Evolutionary conservation across 1,140 invertebrate genomes (phyloP), one percentile per base, ranked within the genome.

Genomic region (Aphis craccivora): DNA sequence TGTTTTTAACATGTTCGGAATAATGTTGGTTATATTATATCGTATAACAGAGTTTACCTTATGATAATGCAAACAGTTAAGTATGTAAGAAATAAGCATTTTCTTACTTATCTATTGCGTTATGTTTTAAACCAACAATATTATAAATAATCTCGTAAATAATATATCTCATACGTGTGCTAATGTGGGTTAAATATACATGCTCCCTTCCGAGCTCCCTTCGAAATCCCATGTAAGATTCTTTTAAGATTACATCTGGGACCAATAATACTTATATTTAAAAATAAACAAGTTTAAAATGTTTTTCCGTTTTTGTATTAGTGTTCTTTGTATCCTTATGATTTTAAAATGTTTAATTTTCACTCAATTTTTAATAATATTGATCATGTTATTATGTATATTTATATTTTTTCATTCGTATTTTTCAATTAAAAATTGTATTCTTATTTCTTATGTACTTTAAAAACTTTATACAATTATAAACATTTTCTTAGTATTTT

Each of bases 221-320:
- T 60, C 35, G 40, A 60, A 90, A 60, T 37, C n/a, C 11, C 43
- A 8, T 88, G 23, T 55, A 25, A 40, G 14, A 30, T 60, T 90
- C 23, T 60, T 60, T n/a, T 23, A 43, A 90, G 35, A 60, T 90
- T 90, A 90, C 37, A 89, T 90, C 37, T 89, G 87, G 86, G 40
- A 89, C 45, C 87, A 53, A 53, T 53, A 25, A 40, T 90, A 37
- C 37, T 89, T 53, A 37, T 53, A 37, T 89, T 53, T 53, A 53
- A 37, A 53, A 90, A 90, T 90, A 60, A 67, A 67, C 55, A 35
- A 60, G 23, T 89, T 88, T 89, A 53, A 48, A 87, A 48, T 37
- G 8, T 89, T 87, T 48, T 30, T 30, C 25, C n/a, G n/a, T n/a
- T n/a, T n/a, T n/a, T n/a, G 9, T 45, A 43, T 87, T 45, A 2